Conservation (phyloP, 2,113 vertebrate species). For the Ptilonorhynchus violaceus region DNA sequence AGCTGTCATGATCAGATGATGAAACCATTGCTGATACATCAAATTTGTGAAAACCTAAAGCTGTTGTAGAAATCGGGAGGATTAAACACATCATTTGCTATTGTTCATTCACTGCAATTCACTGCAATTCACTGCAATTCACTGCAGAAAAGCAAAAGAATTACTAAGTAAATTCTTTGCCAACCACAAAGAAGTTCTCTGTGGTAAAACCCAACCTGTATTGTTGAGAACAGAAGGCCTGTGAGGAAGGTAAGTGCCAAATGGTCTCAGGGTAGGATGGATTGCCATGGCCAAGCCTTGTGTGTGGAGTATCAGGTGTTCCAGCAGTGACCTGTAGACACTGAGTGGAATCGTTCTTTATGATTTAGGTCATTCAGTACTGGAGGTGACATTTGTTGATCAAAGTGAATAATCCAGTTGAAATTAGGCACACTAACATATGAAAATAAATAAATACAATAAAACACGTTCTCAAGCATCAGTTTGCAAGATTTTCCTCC, state of each 20-base stretch:
- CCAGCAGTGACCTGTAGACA: neutral
- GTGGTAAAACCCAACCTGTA: no score
- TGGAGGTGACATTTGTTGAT: neutral
- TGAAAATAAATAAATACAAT: neutral
- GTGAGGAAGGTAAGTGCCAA: neutral
- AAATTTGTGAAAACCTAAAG: neutral
- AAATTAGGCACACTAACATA: neutral
- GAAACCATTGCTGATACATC: neutral
- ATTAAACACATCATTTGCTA: neutral
- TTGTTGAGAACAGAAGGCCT: neutral
- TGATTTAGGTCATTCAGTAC: neutral
- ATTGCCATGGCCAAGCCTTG: neutral
- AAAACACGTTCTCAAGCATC: neutral
- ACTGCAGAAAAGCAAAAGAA: neutral
- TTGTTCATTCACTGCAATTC: neutral
- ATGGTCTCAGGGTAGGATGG: neutral
- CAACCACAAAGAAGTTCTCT: neutral
- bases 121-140: neutral
- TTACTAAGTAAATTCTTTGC: neutral
- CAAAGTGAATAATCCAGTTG: neutral
- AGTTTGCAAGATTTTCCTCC: neutral
- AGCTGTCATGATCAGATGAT: neutral
- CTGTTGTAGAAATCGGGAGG: neutral
- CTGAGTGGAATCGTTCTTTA: neutral
- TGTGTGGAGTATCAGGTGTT: neutral